These are phyloP conservation scores for Oenanthe melanoleuca DNA, from an alignment of 2,113 vertebrate genomes.

Conservation along the genomic window DNA sequence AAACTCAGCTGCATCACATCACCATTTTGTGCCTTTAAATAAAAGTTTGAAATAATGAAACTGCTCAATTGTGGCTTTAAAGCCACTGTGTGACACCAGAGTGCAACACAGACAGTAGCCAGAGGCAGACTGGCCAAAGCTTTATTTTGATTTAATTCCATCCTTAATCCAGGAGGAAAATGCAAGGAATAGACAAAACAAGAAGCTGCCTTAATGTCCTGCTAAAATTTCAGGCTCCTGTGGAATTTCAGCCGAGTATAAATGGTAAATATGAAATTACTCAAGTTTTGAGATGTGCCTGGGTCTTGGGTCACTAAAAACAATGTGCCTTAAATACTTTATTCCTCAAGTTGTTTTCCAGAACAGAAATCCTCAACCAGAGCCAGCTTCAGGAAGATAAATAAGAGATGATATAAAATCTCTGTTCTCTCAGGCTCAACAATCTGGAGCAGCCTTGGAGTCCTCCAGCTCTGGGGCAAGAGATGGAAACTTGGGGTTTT, in stretches of 20 bases:
- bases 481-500: rapidly evolving
- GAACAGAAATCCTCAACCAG: background rate
- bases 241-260: background rate
- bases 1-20: background rate
- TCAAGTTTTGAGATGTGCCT: background rate
- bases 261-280: background rate
- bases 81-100: background rate
- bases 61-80: background rate
- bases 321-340: background rate
- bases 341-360: background rate
- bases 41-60: background rate
- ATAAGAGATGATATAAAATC: background rate
- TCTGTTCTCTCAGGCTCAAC: background rate
- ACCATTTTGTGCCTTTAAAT: background rate
- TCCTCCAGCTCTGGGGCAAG: background rate
- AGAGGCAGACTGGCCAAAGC: background rate
- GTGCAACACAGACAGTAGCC: background rate
- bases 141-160: background rate
- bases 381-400: background rate
- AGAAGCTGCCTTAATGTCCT: background rate
- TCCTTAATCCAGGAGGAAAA: background rate
- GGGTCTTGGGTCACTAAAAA: background rate
- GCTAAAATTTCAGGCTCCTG: background rate
- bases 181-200: background rate
- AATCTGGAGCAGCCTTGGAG: no score